Evolutionary conservation across 2,113 vertebrate species (phyloP), one percentile per base, ranked within the genome.

Genomic region (Hydropotes inermis): DNA sequence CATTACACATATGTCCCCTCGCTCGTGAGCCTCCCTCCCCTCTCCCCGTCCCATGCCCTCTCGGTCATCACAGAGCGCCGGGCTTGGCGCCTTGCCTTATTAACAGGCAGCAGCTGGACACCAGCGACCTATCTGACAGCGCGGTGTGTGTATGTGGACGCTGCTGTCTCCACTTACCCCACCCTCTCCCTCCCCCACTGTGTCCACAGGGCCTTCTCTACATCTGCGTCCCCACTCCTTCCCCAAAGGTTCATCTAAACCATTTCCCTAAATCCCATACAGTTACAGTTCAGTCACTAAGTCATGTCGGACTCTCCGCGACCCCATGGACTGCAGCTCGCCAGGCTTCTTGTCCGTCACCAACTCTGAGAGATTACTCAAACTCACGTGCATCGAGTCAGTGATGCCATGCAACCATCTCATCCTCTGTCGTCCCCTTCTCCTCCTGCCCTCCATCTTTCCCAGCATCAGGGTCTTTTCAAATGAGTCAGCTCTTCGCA

Each of bases 101-200:
- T 43, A 13, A 74, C 13, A 25, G 1, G 3, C 36, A 43, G 21
- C 70, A 39, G 70, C 70, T 70, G 70, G 12, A 5, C 70, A 0
- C 12, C 70, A 25, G 64, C 2, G 1, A 36, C 21, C 64, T 23
- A 9, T n/a, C 9, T 67, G 7, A 67, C 61, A 19, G 14, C 17
- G 17, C 7, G 7, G 6, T 5, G 64, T 3, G 5, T 21, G 33
- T 21, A 2, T 3, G n/a, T 0, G 0, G n/a, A 21, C 11, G 19
- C n/a, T 21, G 9, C 64, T 70, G 4, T n/a, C 64, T 70, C n/a
- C 64, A 11, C 36, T 21, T n/a, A 36, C 1, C n/a, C n/a, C n/a
- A 5, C n/a, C 21, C 4, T 13, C 36, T 74, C 70, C 19, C 21
- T 25, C 36, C 36, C 36, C 11, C 10, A 0, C 67, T 13, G 70